These are phyloP conservation scores for Scartelaos histophorus DNA, from an alignment of 2,113 vertebrate genomes.

Conservation along the genomic window DNA sequence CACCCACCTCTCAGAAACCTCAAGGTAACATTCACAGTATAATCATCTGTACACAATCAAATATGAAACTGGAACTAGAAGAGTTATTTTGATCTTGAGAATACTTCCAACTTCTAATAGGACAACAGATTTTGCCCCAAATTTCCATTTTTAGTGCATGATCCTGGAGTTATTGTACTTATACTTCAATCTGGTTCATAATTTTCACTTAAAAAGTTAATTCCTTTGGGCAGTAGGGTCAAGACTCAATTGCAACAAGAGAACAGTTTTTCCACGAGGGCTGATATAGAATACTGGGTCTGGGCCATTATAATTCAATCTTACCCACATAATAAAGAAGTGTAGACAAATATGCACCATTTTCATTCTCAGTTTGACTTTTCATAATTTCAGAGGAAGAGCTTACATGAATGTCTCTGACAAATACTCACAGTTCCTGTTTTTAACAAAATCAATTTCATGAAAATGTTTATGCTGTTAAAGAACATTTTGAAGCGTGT, in stretches of 20 bases:
- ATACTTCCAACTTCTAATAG: too few species aligned
- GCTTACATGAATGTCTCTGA: constrained; percentile 29
- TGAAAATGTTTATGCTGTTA: constrained; percentile 21
- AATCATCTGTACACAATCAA: constrained; percentile 5
- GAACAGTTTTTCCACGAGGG: neutral
- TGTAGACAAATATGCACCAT: neutral
- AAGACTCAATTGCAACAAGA: neutral
- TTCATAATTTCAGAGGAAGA: constrained; percentile 53
- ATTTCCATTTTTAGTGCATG: too few species aligned
- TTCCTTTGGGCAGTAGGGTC: neutral
- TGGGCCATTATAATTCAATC: neutral
- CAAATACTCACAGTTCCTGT: constrained; percentile 43
- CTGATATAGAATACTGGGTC: too few species aligned
- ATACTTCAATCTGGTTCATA: too few species aligned
- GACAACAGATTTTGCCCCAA: too few species aligned
- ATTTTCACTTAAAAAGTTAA: neutral
- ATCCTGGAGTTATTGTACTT: too few species aligned
- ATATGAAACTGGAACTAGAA: neutral
- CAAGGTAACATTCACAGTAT: constrained; percentile 73
- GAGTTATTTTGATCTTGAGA: too few species aligned
- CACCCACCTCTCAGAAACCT: constrained; percentile 80
- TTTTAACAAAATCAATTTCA: constrained; percentile 23
- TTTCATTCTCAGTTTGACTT: constrained; percentile 9
- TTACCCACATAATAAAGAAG: neutral
- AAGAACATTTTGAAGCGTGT: neutral